These are phyloP conservation scores for Pachyramphus minor DNA, from an alignment of 2,113 vertebrate species.

Conservation along the genomic window DNA sequence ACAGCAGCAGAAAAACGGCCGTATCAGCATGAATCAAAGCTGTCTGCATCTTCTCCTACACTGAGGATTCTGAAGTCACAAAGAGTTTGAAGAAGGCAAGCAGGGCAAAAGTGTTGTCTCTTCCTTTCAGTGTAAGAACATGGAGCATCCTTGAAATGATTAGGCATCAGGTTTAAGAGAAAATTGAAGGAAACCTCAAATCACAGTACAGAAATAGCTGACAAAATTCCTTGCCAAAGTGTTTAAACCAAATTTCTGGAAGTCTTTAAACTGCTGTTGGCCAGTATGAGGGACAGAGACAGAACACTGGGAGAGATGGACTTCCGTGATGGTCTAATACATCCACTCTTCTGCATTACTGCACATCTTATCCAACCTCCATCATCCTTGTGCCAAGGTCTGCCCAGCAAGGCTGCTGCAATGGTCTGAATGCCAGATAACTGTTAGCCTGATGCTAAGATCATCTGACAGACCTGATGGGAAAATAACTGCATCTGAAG, in stretches of 20 bases:
- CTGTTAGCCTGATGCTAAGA: not conserved
- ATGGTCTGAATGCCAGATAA: not conserved
- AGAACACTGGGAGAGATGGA: not conserved
- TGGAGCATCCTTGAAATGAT: not conserved
- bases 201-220: not conserved
- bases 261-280: not conserved
- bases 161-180: not conserved
- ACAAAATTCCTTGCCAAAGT: not conserved
- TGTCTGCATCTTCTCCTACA: not conserved
- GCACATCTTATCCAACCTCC: not conserved
- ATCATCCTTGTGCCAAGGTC: not conserved
- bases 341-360: not conserved
- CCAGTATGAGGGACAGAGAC: not conserved
- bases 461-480: slow-evolving; percentile 9
- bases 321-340: not conserved
- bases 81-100: not conserved
- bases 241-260: not conserved
- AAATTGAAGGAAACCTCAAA: not conserved
- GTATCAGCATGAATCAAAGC: not conserved
- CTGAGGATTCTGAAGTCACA: not conserved
- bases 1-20: not conserved
- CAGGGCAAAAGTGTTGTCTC: not conserved
- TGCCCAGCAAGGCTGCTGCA: slow-evolving; percentile 1
- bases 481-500: slow-evolving; percentile 6
- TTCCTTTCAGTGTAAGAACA: not conserved